phyloP scores from a whole-genome alignment of 2,888 invertebrate genomes.

The Podotricha telesiphe region DNA sequence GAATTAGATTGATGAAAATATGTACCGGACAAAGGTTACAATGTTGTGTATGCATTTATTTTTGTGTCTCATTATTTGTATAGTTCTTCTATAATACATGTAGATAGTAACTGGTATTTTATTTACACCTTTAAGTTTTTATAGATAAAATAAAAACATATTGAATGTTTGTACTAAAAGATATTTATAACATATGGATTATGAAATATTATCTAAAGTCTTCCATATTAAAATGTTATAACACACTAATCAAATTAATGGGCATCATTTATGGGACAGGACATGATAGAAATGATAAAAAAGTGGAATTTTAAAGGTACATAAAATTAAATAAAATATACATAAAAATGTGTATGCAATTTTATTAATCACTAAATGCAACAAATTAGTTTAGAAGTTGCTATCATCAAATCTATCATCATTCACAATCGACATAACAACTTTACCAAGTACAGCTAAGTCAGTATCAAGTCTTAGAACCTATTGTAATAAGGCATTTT shows the following conservation, averaged over 20 bases:
- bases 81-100: slow-evolving; percentile 9
- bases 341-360: slow-evolving; percentile 79
- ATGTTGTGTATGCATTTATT: slow-evolving; percentile 32
- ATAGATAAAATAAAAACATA: too few species aligned
- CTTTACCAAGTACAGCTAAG: slow-evolving; percentile 70
- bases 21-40: slow-evolving; percentile 14
- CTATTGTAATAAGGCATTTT: slow-evolving; percentile 83
- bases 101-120: slow-evolving; percentile 12
- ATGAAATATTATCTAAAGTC: too few species aligned
- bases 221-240: too few species aligned
- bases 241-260: too few species aligned
- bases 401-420: slow-evolving; percentile 64
- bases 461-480: slow-evolving; percentile 82
- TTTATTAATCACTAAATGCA: slow-evolving; percentile 83
- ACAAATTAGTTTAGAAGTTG: slow-evolving; percentile 80
- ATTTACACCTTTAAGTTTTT: not conserved
- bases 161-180: too few species aligned
- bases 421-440: slow-evolving; percentile 70
- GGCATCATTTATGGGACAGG: too few species aligned
- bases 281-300: not conserved
- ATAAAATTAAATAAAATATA: slow-evolving; percentile 36
- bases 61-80: not conserved
- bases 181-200: too few species aligned
- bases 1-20: slow-evolving; percentile 82
- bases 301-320: not conserved